phyloP scores from a whole-genome alignment of 2,113 vertebrate species.

The Tachuris rubrigastra region DNA sequence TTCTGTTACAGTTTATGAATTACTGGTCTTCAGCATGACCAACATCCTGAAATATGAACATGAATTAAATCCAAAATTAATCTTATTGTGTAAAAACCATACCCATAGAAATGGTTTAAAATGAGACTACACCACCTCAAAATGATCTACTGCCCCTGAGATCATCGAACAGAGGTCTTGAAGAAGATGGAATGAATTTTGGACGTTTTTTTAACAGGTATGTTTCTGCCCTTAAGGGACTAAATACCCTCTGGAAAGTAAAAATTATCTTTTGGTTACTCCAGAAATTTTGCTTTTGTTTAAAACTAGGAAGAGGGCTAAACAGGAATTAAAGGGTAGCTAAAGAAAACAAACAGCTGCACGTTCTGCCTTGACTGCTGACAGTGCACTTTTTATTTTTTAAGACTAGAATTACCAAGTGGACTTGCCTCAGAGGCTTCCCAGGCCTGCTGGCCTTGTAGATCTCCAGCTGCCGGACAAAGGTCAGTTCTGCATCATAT shows the following conservation, averaged over 20 bases:
- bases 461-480: conserved; percentile 93
- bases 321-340: not conserved
- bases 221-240: too few relatives aligned
- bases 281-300: not conserved
- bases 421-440: conserved; percentile 83
- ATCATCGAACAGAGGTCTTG: not conserved
- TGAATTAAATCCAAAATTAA: not conserved
- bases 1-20: not conserved
- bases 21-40: not conserved
- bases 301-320: not conserved
- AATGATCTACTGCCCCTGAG: not conserved
- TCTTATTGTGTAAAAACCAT: not conserved
- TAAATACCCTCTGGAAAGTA: not conserved
- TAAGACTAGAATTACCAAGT: not conserved
- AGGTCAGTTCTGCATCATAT: conserved; percentile 90
- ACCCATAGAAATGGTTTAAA: not conserved
- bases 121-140: not conserved
- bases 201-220: too few relatives aligned
- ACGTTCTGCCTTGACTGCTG: not conserved
- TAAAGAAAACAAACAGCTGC: not conserved
- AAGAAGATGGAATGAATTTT: not conserved
- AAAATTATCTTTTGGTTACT: not conserved
- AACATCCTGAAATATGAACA: not conserved
- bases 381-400: not conserved
- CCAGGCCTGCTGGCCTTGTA: conserved; percentile 90